These are phyloP conservation scores for Pollenia angustigena DNA, from an alignment of 2,888 invertebrate species.

Conservation along the genomic window DNA sequence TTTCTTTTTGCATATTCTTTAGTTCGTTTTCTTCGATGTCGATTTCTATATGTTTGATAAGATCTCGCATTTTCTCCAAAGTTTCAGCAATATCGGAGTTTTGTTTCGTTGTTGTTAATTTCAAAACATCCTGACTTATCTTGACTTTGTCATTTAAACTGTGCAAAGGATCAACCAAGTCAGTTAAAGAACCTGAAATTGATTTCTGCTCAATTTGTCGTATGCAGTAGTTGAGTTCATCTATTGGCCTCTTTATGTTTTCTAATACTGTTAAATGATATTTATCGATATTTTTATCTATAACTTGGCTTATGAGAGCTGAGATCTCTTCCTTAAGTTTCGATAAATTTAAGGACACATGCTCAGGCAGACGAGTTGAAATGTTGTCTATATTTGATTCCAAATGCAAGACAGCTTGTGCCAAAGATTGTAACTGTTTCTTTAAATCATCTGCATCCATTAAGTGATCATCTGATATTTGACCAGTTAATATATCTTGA, in stretches of 20 bases:
- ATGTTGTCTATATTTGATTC: slow-evolving; percentile 83
- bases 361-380: slow-evolving; percentile 77
- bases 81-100: slow-evolving; percentile 79
- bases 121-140: slow-evolving; percentile 80
- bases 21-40: slow-evolving; percentile 83
- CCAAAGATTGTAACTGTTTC: slow-evolving; percentile 83
- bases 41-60: slow-evolving; percentile 80
- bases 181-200: slow-evolving; percentile 82
- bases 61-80: slow-evolving; percentile 79
- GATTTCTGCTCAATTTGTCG: slow-evolving; percentile 84
- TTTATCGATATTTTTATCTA: slow-evolving; percentile 84
- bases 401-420: slow-evolving; percentile 83
- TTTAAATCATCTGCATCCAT: slow-evolving; percentile 83
- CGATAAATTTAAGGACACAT: slow-evolving; percentile 80
- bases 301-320: slow-evolving; percentile 86
- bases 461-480: slow-evolving; percentile 79
- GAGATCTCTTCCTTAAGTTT: slow-evolving; percentile 85
- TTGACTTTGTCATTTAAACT: slow-evolving; percentile 81
- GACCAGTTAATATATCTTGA: slow-evolving; percentile 84
- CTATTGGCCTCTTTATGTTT: slow-evolving; percentile 85
- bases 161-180: slow-evolving; percentile 82
- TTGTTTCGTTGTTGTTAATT: slow-evolving; percentile 76
- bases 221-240: slow-evolving; percentile 84
- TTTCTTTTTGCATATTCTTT: slow-evolving; percentile 80
- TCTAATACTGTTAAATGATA: slow-evolving; percentile 84